Base-by-base conservation (phyloP, 2,888 invertebrate genomes). In the Tineola bisselliella region DNA sequence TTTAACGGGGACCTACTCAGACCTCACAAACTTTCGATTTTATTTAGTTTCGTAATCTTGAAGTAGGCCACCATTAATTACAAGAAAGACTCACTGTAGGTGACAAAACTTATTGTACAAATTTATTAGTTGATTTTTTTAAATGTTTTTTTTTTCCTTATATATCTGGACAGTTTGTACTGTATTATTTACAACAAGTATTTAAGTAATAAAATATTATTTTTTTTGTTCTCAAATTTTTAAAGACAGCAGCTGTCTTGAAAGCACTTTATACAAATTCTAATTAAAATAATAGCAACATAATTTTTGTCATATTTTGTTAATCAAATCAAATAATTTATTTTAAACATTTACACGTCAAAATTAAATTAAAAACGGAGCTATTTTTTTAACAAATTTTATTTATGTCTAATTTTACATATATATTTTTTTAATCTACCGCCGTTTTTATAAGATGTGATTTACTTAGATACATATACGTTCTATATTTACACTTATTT, bases 241-340 rank as follows among this genome's bases (percentile, higher is more conserved):
- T 83, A 77, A 73, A 66, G 83, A 84, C 84, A 84, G 80, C 63
- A 68, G 75, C 81, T 82, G 84, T 84, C 84, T 69, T 68, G 68
- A 81, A 83, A 84, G 83, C 84, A 81, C 82, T 82, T 83, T 54
- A 72, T 70, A 65, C 68, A 67, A 67, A 67, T 63, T 66, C 68
- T 64, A 68, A 65, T 64, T 62, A 62, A 67, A 68, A 67, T 66
- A 38, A 38, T 6, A 38, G 10, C 38, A 38, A 38, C 38, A 38
- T 8, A 25, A n/a, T 25, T 54, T 54, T 54, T 25, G 5, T 25
- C 5, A 54, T 19, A 25, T 17, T 54, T 25, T 25, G 54, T 18
- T 10, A 54, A 54, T 11, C 33, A 15, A 58, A 15, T 15, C 13
- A 25, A 57, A 58, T 15, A 33, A 11, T 30, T 8, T 58, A 19